These are phyloP conservation scores for Ephestia elutella DNA, from an alignment of 1,140 invertebrate genomes.

Conservation along the genomic window DNA sequence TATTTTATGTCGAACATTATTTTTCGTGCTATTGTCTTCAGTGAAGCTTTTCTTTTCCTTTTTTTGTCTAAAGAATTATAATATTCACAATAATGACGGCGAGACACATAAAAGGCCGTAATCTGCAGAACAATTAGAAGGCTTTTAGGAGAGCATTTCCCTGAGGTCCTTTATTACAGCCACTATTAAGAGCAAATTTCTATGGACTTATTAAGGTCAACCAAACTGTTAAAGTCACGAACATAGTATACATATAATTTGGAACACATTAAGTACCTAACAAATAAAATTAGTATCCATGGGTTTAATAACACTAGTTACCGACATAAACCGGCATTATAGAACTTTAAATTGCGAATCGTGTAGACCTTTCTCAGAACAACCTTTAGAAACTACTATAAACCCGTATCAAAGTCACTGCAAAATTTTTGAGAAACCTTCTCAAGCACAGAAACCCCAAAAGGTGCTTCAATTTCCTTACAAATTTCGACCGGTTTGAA, in stretches of 20 bases:
- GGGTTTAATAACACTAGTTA: too few species aligned
- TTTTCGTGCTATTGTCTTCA: not conserved
- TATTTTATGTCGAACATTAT: not conserved
- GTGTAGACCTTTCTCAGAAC: too few species aligned
- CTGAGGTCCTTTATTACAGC: not conserved
- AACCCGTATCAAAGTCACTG: too few species aligned
- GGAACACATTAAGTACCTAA: too few species aligned
- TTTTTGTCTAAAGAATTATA: not conserved
- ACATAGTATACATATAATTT: not conserved
- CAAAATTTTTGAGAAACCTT: too few species aligned
- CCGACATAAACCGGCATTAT: too few species aligned
- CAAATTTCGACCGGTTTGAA: too few species aligned
- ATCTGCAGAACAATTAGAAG: not conserved
- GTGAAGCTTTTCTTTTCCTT: not conserved
- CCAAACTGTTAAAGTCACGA: not conserved
- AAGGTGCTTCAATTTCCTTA: too few species aligned
- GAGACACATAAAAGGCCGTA: not conserved
- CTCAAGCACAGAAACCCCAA: too few species aligned
- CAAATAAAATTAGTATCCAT: too few species aligned
- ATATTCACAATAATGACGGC: not conserved
- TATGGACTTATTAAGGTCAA: not conserved
- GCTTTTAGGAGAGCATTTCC: not conserved
- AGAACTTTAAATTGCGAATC: too few species aligned
- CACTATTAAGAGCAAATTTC: not conserved
- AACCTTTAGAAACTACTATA: too few species aligned